Percentiles rank a stretch among this genome's conserved stretches.
Conservation (phyloP, 2,113 vertebrate species). For the Aspiorhynchus laticeps region DNA sequence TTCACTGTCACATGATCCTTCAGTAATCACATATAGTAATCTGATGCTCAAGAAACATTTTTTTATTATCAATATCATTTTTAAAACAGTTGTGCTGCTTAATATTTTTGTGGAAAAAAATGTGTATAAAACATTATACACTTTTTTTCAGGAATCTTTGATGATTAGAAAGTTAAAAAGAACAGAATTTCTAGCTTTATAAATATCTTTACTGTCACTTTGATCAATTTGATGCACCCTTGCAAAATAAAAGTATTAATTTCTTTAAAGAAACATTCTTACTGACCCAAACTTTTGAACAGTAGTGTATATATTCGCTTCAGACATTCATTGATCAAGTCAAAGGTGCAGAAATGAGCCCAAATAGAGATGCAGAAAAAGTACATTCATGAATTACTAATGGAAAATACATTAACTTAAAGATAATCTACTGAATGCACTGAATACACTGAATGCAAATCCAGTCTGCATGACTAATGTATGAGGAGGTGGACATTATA, state of each 20-base stretch:
- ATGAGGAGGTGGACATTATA: neutral
- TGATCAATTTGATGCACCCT: neutral
- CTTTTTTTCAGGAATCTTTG: neutral
- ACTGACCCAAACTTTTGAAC: neutral
- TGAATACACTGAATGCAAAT: neutral
- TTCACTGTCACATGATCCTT: neutral
- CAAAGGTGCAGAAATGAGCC: neutral
- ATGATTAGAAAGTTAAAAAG: neutral
- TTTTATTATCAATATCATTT: neutral
- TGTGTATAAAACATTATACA: neutral
- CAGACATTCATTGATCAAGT: neutral
- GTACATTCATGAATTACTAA: neutral
- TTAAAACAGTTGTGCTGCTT: neutral
- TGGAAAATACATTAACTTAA: neutral
- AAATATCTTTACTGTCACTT: neutral
- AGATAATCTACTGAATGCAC: slow-evolving; percentile 9
- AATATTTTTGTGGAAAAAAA: neutral
- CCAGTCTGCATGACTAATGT: slow-evolving; percentile 22
- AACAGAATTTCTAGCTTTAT: neutral
- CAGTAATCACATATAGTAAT: neutral
- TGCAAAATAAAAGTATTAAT: neutral
- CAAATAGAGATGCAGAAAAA: neutral
- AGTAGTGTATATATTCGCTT: neutral
- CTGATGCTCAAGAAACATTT: neutral
- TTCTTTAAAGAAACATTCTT: neutral